Conservation (phyloP, 2,797 vertebrate genomes). For the Manis crassicaudata region DNA sequence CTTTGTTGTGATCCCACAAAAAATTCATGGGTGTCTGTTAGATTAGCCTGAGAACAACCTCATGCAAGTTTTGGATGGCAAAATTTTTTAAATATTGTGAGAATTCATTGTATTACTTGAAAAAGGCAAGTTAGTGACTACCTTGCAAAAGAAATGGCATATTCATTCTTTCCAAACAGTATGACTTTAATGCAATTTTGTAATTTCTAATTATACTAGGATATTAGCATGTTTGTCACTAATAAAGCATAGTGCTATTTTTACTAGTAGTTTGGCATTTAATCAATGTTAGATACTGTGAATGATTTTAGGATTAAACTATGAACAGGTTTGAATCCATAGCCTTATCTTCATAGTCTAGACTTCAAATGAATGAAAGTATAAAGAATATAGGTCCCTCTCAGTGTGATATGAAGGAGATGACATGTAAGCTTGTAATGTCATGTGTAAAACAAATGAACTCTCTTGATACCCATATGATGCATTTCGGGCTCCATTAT, state of each 20-base stretch:
- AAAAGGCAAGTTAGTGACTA: neutral
- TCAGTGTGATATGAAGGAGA: slow-evolving; percentile 12
- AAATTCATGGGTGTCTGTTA: neutral
- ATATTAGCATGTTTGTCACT: slow-evolving; percentile 29
- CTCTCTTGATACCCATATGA: slow-evolving; percentile 73
- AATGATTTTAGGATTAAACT: slow-evolving; percentile 60
- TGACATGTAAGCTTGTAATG: slow-evolving; percentile 56
- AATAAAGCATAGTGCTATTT: neutral
- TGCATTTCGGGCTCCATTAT: slow-evolving; percentile 59
- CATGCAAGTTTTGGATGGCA: neutral
- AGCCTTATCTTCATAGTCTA: slow-evolving; percentile 57
- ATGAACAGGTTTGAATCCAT: slow-evolving; percentile 39
- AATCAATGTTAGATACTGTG: neutral
- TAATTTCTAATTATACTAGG: slow-evolving; percentile 23
- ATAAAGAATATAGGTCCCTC: slow-evolving; percentile 38
- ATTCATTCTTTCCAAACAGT: slow-evolving; percentile 22
- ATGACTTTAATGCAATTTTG: neutral
- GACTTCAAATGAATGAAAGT: slow-evolving; percentile 70
- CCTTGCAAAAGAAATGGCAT: neutral
- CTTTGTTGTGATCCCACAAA: neutral
- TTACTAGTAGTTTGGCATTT: slow-evolving; percentile 45
- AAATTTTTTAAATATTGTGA: slow-evolving; percentile 24
- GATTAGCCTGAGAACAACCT: neutral
- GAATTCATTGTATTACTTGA: neutral
- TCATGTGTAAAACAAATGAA: slow-evolving; percentile 74